A percentile compares a stretch with the other conserved stretches of the same genome.
phyloP scores from a whole-genome alignment of 2,113 vertebrate genomes.

The Mormoops blainvillei region DNA sequence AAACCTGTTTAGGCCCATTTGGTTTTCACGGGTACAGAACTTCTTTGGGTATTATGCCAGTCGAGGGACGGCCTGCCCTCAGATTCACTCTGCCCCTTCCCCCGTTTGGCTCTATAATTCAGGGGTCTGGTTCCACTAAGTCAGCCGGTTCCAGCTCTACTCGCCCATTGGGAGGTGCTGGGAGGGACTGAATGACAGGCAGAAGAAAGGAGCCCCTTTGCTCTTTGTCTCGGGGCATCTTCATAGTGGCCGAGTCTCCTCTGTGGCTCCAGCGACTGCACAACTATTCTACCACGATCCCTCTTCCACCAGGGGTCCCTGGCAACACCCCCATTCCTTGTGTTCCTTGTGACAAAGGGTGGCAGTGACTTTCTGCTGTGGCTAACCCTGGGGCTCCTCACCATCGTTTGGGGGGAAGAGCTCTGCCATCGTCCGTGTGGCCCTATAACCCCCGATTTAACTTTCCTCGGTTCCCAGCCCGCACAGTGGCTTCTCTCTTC shows the following conservation, averaged over 20 bases:
- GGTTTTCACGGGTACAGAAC: not conserved
- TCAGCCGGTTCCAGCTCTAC: not conserved
- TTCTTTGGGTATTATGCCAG: not conserved
- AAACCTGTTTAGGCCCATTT: not conserved
- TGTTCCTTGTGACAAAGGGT: not conserved
- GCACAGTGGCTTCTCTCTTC: not conserved
- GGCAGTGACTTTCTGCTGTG: not conserved
- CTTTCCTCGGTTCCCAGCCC: not conserved
- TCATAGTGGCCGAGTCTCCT: not conserved
- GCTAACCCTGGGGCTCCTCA: not conserved
- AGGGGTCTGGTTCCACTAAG: not conserved
- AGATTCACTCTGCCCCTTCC: not conserved
- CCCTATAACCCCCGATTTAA: not conserved
- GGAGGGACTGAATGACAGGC: not conserved
- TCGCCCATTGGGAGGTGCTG: not conserved
- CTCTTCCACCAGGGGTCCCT: not conserved
- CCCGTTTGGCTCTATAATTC: accelerated
- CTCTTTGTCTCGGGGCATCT: not conserved
- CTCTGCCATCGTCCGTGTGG: not conserved
- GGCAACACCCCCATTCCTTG: accelerated
- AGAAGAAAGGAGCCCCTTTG: not conserved
- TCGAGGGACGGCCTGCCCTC: not conserved
- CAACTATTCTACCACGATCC: not conserved
- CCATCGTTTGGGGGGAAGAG: not conserved
- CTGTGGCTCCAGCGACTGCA: not conserved